These are phyloP conservation scores for Schizothorax lantsangensis DNA, from an alignment of 2,797 vertebrate species.

Conservation along the genomic window DNA sequence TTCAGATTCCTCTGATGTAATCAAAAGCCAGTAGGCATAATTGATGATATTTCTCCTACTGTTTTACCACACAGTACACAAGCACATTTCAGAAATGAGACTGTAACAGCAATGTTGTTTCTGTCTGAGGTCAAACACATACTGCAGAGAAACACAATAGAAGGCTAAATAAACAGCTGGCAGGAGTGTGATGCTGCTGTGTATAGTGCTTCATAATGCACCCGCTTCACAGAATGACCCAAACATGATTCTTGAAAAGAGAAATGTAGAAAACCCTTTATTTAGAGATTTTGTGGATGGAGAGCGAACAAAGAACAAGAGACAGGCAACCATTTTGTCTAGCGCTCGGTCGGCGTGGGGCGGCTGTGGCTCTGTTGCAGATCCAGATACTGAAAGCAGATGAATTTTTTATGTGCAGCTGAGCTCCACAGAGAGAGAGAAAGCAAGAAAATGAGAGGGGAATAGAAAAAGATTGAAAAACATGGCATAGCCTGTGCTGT, in stretches of 20 bases:
- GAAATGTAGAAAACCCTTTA: background rate
- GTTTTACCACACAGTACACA: background rate
- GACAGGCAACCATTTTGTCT: constrained; percentile 33
- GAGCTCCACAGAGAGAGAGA: constrained; percentile 29
- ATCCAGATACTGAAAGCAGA: constrained; percentile 46
- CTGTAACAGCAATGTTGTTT: background rate
- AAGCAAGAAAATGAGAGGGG: constrained; percentile 7
- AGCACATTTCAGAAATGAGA: background rate
- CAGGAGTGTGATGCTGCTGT: background rate
- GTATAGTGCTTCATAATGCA: background rate
- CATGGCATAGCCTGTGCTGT: constrained; percentile 39
- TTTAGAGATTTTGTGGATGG: background rate
- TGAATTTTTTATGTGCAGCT: constrained; percentile 48
- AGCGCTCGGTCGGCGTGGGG: background rate
- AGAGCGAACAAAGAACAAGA: constrained; percentile 11
- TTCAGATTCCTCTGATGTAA: background rate
- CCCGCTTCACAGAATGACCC: background rate
- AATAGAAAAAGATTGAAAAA: constrained; percentile 33
- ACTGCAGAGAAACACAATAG: background rate
- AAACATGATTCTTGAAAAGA: constrained; percentile 6
- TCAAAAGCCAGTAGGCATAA: background rate
- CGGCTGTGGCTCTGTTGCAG: background rate
- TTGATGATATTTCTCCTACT: background rate
- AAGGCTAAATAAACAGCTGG: background rate
- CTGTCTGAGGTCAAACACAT: background rate